Percentiles rank a stretch among this genome's conserved stretches.
Conservation (phyloP, 2,113 vertebrate genomes). For the Nyctereutes procyonoides region DNA sequence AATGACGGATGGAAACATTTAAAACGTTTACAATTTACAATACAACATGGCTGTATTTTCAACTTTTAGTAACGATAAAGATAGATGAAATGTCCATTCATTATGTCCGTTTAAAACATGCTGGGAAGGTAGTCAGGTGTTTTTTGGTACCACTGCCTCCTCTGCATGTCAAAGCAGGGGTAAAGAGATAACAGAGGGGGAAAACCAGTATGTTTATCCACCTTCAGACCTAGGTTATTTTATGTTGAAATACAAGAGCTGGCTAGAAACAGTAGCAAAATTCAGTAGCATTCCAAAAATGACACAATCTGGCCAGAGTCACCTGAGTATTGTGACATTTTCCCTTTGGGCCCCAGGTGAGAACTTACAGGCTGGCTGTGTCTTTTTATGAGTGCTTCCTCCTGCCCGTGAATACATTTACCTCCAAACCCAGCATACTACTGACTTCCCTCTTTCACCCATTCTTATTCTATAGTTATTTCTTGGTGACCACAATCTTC, state of each 20-base stretch:
- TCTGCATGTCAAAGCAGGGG: not conserved
- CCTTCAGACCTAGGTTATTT: not conserved
- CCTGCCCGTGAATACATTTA: not conserved
- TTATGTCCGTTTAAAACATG: not conserved
- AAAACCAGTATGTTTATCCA: not conserved
- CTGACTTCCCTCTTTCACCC: not conserved
- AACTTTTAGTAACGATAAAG: not conserved
- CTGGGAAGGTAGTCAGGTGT: not conserved
- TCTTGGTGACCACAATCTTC: not conserved
- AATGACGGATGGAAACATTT: not conserved
- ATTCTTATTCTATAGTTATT: not conserved
- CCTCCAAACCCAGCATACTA: not conserved
- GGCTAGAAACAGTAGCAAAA: not conserved
- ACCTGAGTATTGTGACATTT: not conserved
- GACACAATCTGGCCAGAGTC: not conserved
- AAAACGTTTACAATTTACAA: not conserved
- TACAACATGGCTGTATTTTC: not conserved
- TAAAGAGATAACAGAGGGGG: not conserved
- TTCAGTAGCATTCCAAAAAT: not conserved
- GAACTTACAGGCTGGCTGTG: not conserved
- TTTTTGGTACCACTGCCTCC: not conserved
- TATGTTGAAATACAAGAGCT: slow-evolving; percentile 3
- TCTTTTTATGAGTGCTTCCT: not conserved
- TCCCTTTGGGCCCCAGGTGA: not conserved
- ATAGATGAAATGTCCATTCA: not conserved